Evolutionary conservation across 2,797 vertebrate genomes (phyloP), one percentile per base, ranked within the genome.

Genomic region (Stomatorhinus walkeri): DNA sequence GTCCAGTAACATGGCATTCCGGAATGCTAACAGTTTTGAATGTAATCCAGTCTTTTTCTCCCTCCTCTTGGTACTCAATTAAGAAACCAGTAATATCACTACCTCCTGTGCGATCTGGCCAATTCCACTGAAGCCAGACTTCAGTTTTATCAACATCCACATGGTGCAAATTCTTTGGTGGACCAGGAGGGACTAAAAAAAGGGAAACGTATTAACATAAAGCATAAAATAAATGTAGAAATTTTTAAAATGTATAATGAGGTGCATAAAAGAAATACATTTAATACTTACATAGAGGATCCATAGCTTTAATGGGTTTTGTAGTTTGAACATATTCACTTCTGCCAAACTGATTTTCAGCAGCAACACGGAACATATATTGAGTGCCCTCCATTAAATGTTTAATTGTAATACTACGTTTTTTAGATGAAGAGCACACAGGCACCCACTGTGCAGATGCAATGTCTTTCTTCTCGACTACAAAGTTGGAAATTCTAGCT

Each of bases 21-120:
- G 97, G 96, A 91, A 99, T 97, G 93, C 96, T 97, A 84, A 98
- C 98, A 0, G 97, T 98, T 94, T 99, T 98, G 95, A 98, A 99
- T 88, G 97, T 97, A 24, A 95, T 96, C 98, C 98, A 99, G 32
- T 99, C 98, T 90, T 93, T 94, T 84, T 94, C 95, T 83, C 97
- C 98, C 90, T 99, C 98, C 93, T 97, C 98, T 92, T 99, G 98
- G 92, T 98, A 99, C 93, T 99, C 98, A 52, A 99, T 97, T 91
- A 99, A 95, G 94, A 99, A 99, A 2, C 98, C 98, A 89, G 97
- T 99, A 92, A 99, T 99, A 59, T 97, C 96, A 94, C 98, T 98
- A 93, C 98, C 98, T 68, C 98, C 98, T 88, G 97, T 97, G 92
- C 98, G 98, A 93, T 99, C 98, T 36, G 98, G 98, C 94, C 97